Evolutionary conservation across 2,888 invertebrate genomes (phyloP), one percentile per base, ranked within the genome.

Genomic region (Cataglyphis altisquamis): DNA sequence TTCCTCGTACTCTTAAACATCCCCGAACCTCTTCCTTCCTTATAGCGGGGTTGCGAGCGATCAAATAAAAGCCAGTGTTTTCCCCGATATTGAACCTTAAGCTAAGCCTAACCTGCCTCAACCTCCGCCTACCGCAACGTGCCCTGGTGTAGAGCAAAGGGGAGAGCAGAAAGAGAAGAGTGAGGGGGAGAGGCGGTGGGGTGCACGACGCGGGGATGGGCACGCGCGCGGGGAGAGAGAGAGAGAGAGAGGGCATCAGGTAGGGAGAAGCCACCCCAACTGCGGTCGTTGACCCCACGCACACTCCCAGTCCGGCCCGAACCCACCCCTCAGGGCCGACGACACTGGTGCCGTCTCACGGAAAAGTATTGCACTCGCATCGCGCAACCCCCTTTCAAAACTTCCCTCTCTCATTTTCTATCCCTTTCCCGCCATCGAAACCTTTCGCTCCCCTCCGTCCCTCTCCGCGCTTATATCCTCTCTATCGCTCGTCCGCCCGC

Each of bases 41-140:
- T 55, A 32, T 55, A 63, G 48, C 73, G 67, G 67, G 74, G 85
- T 85, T 83, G 87, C 87, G 85, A 90, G 85, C 93, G 92, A 93
- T 93, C 93, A 93, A 93, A 94, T 94, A 94, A 93, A 94, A 92
- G 92, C 90, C 89, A 91, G 90, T 92, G 92, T 92, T 93, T 91
- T 91, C 90, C 91, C 91, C 92, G 92, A 93, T 94, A 94, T 93
- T 92, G 94, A 94, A 92, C 92, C 93, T 92, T 92, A 91, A 93
- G 93, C 93, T 92, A 91, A 92, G 93, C 93, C 94, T 93, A 94
- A 93, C 94, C 94, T 94, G 92, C 92, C 94, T 90, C 94, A 94
- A 93, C 92, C 92, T 90, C 88, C 92, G 86, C 89, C 92, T 90
- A 90, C 91, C 90, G 89, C 91, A 89, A 91, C 90, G 91, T 90